A percentile compares a stretch with the other conserved stretches of the same genome.
Evolutionary conservation across 2,888 invertebrate genomes (phyloP).

Genomic region (Steinernema hermaphroditum): DNA sequence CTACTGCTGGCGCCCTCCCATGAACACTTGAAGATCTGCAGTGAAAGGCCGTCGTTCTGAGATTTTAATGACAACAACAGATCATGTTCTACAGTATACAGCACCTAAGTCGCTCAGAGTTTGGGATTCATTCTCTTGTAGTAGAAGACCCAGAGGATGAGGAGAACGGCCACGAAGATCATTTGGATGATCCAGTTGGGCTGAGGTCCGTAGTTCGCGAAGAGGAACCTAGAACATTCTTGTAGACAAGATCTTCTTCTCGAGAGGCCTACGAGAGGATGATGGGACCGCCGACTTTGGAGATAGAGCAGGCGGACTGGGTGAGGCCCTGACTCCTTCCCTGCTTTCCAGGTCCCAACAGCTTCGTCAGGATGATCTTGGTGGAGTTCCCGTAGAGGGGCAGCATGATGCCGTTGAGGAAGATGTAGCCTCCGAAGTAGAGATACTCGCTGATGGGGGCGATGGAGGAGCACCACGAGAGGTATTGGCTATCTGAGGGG

Average conservation of each 20-base stretch:
- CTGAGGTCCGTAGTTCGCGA: background rate
- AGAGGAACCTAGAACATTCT: background rate
- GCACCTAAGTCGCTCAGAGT: too few relatives aligned
- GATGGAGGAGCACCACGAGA: background rate
- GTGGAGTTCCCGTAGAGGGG: background rate
- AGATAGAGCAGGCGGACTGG: background rate
- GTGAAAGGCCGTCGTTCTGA: too few relatives aligned
- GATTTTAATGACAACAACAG: too few relatives aligned
- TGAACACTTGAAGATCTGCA: too few relatives aligned
- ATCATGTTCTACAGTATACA: too few relatives aligned
- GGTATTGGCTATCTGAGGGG: background rate
- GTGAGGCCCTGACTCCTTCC: background rate
- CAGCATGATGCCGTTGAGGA: conserved; percentile 2
- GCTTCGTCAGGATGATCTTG: background rate
- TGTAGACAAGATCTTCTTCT: background rate
- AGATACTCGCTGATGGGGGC: conserved; percentile 6
- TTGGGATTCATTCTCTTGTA: conserved; percentile 5
- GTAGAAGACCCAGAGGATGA: background rate
- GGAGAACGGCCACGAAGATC: background rate
- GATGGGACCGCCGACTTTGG: background rate
- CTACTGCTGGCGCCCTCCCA: too few relatives aligned
- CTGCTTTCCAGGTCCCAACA: background rate
- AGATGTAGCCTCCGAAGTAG: background rate
- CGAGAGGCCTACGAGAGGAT: background rate
- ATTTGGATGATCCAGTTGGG: background rate